A percentile compares a stretch with the other conserved stretches of the same genome.
These are phyloP conservation scores for Mirounga angustirostris DNA, from an alignment of 2,113 vertebrate species.

Conservation along the genomic window DNA sequence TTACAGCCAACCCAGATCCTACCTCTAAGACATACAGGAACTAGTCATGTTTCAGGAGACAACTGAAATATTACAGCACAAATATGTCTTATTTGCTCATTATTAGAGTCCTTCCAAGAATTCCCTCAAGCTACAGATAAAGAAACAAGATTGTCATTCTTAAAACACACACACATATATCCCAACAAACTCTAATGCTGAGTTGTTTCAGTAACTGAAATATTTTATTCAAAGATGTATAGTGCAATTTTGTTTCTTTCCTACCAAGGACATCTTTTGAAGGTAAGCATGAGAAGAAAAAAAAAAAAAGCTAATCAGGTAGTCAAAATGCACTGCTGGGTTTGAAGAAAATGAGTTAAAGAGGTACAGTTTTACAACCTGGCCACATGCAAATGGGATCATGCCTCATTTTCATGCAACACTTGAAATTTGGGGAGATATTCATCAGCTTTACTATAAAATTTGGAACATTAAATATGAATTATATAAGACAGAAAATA, in stretches of 20 bases:
- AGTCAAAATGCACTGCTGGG: not conserved
- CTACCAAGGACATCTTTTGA: not conserved
- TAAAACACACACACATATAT: not conserved
- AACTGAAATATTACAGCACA: not conserved
- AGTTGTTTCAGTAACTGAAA: not conserved
- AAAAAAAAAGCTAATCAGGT: not conserved
- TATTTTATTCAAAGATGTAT: not conserved
- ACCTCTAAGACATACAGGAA: not conserved
- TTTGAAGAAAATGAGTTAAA: rapidly evolving
- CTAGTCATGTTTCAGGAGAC: not conserved
- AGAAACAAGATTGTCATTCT: not conserved
- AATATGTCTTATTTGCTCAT: not conserved
- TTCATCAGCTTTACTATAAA: too few species aligned
- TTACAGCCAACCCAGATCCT: not conserved
- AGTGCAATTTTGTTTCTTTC: not conserved
- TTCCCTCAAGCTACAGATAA: not conserved
- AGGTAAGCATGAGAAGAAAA: not conserved
- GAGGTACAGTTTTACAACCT: rapidly evolving
- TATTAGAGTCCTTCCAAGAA: not conserved
- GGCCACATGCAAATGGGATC: rapidly evolving
- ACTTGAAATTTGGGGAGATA: not conserved
- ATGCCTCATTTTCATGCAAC: rapidly evolving
- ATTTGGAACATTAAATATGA: rapidly evolving
- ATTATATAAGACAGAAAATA: not conserved
- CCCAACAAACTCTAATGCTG: not conserved